A percentile compares a stretch with the other conserved stretches of the same genome.
These are phyloP conservation scores for Pungitius pungitius DNA, from an alignment of 2,113 vertebrate species.

Conservation along the genomic window DNA sequence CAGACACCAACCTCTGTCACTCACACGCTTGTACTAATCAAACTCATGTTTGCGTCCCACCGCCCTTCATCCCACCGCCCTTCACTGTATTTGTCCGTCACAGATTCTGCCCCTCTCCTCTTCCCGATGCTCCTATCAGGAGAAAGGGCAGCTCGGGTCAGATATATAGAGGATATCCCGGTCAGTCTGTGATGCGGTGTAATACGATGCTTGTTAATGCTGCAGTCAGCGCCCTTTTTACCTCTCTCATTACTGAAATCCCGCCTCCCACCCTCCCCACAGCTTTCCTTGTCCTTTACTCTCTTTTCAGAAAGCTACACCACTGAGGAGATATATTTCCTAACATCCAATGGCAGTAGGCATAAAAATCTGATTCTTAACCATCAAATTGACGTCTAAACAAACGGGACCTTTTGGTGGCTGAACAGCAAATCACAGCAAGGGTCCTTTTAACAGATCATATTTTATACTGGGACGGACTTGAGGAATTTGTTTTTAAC, in stretches of 20 bases:
- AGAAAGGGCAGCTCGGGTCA: slow-evolving; percentile 70
- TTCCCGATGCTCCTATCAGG: slow-evolving; percentile 49
- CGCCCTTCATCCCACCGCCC: slow-evolving; percentile 38
- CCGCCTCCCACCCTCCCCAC: slow-evolving; percentile 14
- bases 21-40: slow-evolving; percentile 48
- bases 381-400: slow-evolving; percentile 24
- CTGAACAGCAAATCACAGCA: slow-evolving; percentile 10
- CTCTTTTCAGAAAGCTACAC: slow-evolving; percentile 5
- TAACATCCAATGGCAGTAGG: background rate
- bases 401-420: slow-evolving; percentile 47
- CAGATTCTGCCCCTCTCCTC: slow-evolving; percentile 4
- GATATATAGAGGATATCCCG: slow-evolving; percentile 62
- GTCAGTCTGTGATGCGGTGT: slow-evolving; percentile 70
- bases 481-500: slow-evolving; percentile 24
- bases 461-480: slow-evolving; percentile 27
- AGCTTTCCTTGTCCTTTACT: slow-evolving; percentile 14
- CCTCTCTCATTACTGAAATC: slow-evolving; percentile 59
- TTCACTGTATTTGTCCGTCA: slow-evolving; percentile 31
- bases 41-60: slow-evolving; percentile 42
- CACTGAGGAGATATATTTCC: slow-evolving; percentile 18
- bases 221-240: slow-evolving; percentile 67
- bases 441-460: slow-evolving; percentile 19
- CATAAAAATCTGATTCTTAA: slow-evolving; percentile 16
- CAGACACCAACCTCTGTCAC: slow-evolving; percentile 23
- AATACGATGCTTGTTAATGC: slow-evolving; percentile 72